Conservation (phyloP, 2,113 vertebrate genomes). For the Petroica traversi region DNA sequence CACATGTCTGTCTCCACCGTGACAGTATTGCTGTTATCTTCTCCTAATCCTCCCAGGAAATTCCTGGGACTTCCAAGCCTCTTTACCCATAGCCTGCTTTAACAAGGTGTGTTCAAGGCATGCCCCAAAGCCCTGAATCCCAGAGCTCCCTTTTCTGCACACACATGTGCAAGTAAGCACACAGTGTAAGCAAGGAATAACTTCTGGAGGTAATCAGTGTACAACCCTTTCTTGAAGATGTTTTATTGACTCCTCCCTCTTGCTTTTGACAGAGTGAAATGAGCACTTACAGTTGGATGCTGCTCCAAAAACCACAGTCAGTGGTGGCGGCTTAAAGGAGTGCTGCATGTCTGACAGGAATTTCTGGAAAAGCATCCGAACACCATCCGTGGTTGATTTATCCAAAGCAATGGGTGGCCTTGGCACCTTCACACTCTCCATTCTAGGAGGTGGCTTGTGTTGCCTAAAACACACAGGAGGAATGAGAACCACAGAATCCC, state of each 20-base stretch:
- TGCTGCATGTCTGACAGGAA: background rate
- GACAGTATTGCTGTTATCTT: background rate
- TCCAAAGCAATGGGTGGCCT: accelerated
- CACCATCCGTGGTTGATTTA: accelerated
- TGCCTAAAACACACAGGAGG: background rate
- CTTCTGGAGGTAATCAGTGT: background rate
- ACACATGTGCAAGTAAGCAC: background rate
- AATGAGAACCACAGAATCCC: background rate
- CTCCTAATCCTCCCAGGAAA: background rate
- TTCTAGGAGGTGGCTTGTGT: accelerated
- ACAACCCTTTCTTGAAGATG: background rate
- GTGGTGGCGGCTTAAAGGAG: accelerated
- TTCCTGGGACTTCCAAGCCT: background rate
- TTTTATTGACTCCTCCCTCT: background rate
- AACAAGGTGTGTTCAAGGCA: background rate
- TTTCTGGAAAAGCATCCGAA: background rate
- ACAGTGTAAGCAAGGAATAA: background rate
- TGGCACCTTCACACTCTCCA: background rate
- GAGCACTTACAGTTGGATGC: background rate
- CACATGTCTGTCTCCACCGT: no score
- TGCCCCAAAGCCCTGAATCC: background rate
- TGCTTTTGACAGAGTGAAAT: background rate
- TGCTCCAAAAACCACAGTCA: accelerated
- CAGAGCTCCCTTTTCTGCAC: background rate
- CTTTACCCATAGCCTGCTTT: background rate